Conservation (phyloP, 2,888 invertebrate genomes). For the Epinotia ramella region DNA sequence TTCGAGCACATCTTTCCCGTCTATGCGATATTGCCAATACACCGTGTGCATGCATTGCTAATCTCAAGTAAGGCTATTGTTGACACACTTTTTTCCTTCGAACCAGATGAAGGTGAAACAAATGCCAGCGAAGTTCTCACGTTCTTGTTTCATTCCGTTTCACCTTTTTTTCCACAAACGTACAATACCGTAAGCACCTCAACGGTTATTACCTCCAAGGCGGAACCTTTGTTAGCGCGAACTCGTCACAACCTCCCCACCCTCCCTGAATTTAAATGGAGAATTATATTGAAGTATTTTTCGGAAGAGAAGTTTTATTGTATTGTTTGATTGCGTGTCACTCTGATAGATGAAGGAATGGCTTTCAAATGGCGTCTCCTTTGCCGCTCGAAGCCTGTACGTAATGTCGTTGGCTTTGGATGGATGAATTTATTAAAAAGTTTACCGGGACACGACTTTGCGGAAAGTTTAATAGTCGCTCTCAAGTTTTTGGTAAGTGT, state of each 20-base stretch:
- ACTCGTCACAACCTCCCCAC: slow-evolving; percentile 61
- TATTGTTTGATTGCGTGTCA: slow-evolving; percentile 85
- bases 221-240: slow-evolving; percentile 75
- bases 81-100: slow-evolving; percentile 25
- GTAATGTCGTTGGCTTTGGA: slow-evolving; percentile 71
- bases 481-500: slow-evolving; percentile 62
- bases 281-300: slow-evolving; percentile 85
- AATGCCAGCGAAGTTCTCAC: slow-evolving; percentile 64
- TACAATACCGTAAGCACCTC: slow-evolving; percentile 73
- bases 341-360: slow-evolving; percentile 81
- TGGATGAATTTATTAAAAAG: slow-evolving; percentile 81
- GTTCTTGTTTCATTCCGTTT: slow-evolving; percentile 64
- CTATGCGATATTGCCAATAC: slow-evolving; percentile 25
- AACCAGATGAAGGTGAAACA: slow-evolving; percentile 55
- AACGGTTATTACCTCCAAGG: slow-evolving; percentile 69
- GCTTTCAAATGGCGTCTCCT: slow-evolving; percentile 74
- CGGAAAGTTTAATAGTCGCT: slow-evolving; percentile 73
- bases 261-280: slow-evolving; percentile 83
- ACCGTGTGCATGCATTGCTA: slow-evolving; percentile 39
- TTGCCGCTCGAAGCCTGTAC: slow-evolving; percentile 70
- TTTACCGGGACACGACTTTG: slow-evolving; percentile 62
- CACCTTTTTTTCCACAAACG: slow-evolving; percentile 65
- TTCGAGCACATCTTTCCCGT: slow-evolving; percentile 31
- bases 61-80: slow-evolving; percentile 29
- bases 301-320: slow-evolving; percentile 83